phyloP scores from a whole-genome alignment of 1,140 invertebrate species.

The Globodera rostochiensis region DNA sequence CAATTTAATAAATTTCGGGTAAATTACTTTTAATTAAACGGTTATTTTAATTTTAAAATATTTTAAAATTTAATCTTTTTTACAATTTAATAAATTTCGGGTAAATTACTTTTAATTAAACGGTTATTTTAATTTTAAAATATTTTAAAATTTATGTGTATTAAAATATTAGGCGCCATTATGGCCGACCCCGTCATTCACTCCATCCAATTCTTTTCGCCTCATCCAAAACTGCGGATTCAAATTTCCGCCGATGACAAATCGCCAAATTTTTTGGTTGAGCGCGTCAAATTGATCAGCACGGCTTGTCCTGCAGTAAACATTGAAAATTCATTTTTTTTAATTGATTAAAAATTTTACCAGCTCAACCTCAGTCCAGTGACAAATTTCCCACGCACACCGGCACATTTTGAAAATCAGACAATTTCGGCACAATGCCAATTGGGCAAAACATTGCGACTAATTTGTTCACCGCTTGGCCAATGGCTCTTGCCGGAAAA shows the following conservation, averaged over 20 bases:
- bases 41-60: background rate
- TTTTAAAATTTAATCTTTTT: no score
- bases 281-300: background rate
- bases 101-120: background rate
- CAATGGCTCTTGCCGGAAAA: background rate
- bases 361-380: no score
- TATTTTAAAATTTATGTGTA: no score
- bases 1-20: no score
- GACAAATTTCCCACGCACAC: background rate
- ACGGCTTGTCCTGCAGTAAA: background rate
- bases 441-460: background rate
- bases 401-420: background rate
- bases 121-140: background rate
- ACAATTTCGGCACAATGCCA: background rate
- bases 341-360: no score
- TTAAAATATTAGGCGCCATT: background rate
- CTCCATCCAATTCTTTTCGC: background rate
- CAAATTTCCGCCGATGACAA: background rate
- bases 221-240: background rate
- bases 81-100: no score
- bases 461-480: background rate
- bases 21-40: background rate
- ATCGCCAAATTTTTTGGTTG: background rate
- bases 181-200: background rate
- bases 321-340: background rate